phyloP scores from a whole-genome alignment of 2,888 invertebrate species.

The Omphaloscelis lunosa region DNA sequence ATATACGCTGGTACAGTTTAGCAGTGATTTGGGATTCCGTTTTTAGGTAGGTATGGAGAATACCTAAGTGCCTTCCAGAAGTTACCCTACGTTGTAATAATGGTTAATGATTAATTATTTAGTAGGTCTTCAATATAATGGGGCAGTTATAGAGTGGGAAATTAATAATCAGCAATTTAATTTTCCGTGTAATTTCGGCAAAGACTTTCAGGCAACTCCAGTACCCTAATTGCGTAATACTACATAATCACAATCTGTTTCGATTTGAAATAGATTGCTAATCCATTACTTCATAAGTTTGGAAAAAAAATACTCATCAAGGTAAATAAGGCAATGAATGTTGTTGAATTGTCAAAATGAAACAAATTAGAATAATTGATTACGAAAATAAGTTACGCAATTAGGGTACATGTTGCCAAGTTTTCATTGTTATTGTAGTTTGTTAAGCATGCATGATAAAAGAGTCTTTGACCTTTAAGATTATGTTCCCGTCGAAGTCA shows the following conservation, averaged over 20 bases:
- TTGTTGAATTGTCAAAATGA: too few species aligned
- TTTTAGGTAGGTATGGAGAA: not conserved
- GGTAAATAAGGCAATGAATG: too few species aligned
- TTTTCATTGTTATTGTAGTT: not conserved
- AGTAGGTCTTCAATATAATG: not conserved
- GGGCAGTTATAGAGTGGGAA: not conserved
- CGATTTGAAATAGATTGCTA: too few species aligned
- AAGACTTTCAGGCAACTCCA: not conserved
- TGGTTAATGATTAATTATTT: too few species aligned
- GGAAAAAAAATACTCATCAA: too few species aligned
- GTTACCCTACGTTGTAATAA: too few species aligned
- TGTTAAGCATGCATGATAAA: not conserved
- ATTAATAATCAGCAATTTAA: not conserved
- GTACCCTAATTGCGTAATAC: too few species aligned
- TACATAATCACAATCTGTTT: too few species aligned
- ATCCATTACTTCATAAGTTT: too few species aligned
- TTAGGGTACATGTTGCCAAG: too few species aligned
- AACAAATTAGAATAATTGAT: too few species aligned
- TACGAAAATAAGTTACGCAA: too few species aligned
- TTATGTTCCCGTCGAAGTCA: not conserved
- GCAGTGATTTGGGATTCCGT: not conserved
- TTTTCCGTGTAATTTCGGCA: not conserved
- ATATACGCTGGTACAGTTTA: not conserved
- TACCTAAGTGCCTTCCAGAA: not conserved
- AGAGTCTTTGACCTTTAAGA: not conserved